phyloP scores from a whole-genome alignment of 2,797 vertebrate species.

The Zalophus californianus region DNA sequence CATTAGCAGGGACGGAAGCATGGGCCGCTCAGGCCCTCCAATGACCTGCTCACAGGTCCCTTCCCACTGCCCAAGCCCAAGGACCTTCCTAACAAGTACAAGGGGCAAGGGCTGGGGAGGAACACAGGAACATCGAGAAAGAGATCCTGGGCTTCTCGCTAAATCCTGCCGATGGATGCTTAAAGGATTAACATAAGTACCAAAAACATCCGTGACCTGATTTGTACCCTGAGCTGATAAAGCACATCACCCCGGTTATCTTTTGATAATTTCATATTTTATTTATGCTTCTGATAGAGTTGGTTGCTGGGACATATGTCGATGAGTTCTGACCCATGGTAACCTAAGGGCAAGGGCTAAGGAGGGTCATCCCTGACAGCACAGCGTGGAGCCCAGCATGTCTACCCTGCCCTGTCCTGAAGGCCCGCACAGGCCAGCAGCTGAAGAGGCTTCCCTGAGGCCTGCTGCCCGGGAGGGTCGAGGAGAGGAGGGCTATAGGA shows the following conservation, averaged over 20 bases:
- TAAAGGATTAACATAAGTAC: background rate
- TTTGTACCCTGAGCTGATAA: background rate
- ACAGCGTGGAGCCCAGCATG: fast-evolving
- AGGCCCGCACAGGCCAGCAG: background rate
- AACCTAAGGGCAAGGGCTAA: background rate
- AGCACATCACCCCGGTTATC: background rate
- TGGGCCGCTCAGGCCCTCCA: too few relatives aligned
- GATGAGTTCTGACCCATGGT: background rate
- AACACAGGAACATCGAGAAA: background rate
- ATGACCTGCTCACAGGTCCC: background rate
- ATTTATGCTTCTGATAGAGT: background rate
- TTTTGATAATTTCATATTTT: background rate
- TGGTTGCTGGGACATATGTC: background rate
- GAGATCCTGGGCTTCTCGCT: background rate
- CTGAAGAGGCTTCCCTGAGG: background rate
- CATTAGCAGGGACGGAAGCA: background rate
- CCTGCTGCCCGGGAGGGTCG: background rate
- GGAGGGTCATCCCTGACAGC: background rate
- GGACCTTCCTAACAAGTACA: background rate
- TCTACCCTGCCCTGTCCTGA: background rate
- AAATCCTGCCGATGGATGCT: background rate
- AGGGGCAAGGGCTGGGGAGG: background rate
- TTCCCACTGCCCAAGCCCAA: background rate
- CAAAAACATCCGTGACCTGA: background rate
- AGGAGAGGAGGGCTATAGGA: too few relatives aligned